Base-by-base conservation (phyloP, 2,797 vertebrate genomes). In the Uromys caudimaculatus region DNA sequence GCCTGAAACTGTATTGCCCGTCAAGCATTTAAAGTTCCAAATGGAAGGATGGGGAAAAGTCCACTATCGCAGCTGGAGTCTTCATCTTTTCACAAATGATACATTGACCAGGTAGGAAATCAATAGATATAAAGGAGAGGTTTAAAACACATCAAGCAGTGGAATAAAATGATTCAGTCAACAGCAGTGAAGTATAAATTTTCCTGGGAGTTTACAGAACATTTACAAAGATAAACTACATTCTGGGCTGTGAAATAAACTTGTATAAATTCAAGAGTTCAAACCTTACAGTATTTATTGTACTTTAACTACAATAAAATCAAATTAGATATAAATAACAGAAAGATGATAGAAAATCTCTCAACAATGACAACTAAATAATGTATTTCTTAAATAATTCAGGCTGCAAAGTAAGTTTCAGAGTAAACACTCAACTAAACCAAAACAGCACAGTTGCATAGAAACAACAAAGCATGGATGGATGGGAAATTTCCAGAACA, bases 351-450 rank as follows among this genome's bases (percentile, higher is more conserved):
- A 69, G 5, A 79, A 81, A 50, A 47, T 82, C 47, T 47, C 14
- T 64, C n/a, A 67, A 88, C 10, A 32, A 3, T 76, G 32, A 38
- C 75, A 92, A 56, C 54, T 62, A 83, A 88, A 77, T 21, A 88
- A 75, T 67, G 23, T 17, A 38, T 62, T 85, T 81, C 29, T 56
- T 92, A 86, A 87, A 60, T 90, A 90, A 93, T 83, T 17, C 60
- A 41, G 35, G 11, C 52, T 24, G 38, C 11, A 87, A 56, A 77
- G 58, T 54, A 93, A 52, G 19, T 87, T 76, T 90, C 50, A 69
- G 69, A 38, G 17, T 38, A 62, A 67, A 54, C n/a, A 83, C 19
- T 23, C 38, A 77, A 23, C 16, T 35, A 69, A 93, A 76, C n/a
- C 21, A 47, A 87, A 92, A 24, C 11, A 47, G 23, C 23, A 41